Conservation (phyloP, 2,888 invertebrate genomes). For the Scaptomyza tumidula region DNA sequence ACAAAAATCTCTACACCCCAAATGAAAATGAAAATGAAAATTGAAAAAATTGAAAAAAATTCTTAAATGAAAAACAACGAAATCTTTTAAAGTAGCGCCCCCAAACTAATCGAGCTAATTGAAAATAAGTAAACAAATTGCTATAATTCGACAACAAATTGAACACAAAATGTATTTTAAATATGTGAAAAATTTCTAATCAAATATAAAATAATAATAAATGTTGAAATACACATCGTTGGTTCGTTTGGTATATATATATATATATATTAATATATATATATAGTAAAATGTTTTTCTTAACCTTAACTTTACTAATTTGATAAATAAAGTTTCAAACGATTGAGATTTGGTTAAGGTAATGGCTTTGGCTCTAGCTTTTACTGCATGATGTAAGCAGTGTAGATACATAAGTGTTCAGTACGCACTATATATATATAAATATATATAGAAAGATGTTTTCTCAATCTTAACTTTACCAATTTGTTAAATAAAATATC, state of each 20-base stretch:
- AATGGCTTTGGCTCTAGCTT: not conserved
- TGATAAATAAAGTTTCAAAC: not conserved
- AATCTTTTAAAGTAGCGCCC: slow-evolving; percentile 17
- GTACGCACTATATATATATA: no score
- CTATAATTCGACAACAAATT: not conserved
- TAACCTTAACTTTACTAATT: not conserved
- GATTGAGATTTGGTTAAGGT: not conserved
- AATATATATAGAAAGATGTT: no score
- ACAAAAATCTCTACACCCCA: slow-evolving; percentile 4
- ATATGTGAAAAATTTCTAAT: not conserved
- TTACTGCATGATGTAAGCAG: not conserved
- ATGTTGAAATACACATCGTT: not conserved
- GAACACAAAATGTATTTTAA: not conserved
- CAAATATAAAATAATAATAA: not conserved
- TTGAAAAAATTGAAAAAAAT: slow-evolving; percentile 2
- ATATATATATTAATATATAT: no score
- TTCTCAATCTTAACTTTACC: not conserved
- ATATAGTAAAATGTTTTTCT: not conserved
- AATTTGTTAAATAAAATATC: not conserved
- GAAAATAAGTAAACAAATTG: slow-evolving; percentile 10
- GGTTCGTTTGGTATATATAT: no score
- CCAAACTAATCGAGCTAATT: slow-evolving; percentile 14
- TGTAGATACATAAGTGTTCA: not conserved
- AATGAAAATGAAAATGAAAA: slow-evolving; percentile 9
- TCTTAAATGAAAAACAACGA: slow-evolving; percentile 26